Base-by-base conservation (phyloP, 1,140 invertebrate genomes). In the Antheraea mylitta region DNA sequence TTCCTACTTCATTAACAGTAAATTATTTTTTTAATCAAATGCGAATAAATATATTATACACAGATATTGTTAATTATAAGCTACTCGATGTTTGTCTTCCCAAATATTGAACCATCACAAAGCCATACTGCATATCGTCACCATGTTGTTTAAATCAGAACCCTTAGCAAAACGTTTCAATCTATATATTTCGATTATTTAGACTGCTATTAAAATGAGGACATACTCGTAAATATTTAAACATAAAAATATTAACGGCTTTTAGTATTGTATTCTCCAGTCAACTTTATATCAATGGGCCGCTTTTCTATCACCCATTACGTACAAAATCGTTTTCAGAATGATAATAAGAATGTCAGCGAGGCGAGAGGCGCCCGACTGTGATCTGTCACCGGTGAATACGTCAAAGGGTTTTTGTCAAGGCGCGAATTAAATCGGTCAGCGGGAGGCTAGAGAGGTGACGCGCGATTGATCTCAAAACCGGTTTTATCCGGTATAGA, bases 351-450 rank as follows among this genome's bases (percentile, higher is more conserved):
- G 68, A 67, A 79, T 75, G 84, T 87, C 81, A 85, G 64, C 73
- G 71, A 77, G 76, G 80, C 79, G 80, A 77, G 75, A 81, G 85
- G 76, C 79, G 68, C 84, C 88, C 81, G 73, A 77, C 88, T 87
- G 88, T 62, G 87, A 84, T 79, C 80, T 87, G 88, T 90, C 88
- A 88, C 70, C 62, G 61, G 71, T 83, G 85, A 86, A 82, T 77
- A 75, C 76, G 80, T 88, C 83, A 90, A 90, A 90, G 88, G 88
- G 88, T 87, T 89, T 83, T 82, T 70, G 83, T 84, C 79, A 86
- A 80, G 77, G 87, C 80, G 81, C 78, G 84, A 87, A 90, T 90
- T 89, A 89, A 90, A 89, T 78, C 87, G 66, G 72, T 74, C 88
- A 89, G 88, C 88, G 85, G 88, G 88, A 83, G 87, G 83, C 78